Evolutionary conservation across 2,888 invertebrate genomes (phyloP), one percentile per base, ranked within the genome.

Genomic region (Stictocephala bisonia): DNA sequence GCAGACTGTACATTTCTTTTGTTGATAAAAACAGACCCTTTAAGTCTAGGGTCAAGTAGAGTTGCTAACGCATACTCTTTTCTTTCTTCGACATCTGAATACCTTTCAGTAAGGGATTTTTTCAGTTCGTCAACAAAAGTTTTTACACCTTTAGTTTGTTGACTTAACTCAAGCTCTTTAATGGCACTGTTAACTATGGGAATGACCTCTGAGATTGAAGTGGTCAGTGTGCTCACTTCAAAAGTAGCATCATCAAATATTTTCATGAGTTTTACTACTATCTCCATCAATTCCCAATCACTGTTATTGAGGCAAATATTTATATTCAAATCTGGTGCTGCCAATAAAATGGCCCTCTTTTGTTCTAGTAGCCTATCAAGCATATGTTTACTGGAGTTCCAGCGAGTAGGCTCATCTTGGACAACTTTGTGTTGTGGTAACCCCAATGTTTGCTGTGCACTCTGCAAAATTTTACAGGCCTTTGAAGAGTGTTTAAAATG

Each of bases 231-330:
- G 15, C 53, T 53, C 6, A n/a, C 9, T n/a, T 53, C 15, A n/a
- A 26, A 53, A 2, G 26, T 53, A 26, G 53, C 53, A 53, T 53
- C 53, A 53, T 53, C 53, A 53, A 53, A 53, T 18, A 53, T 53
- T 53, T 53, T 24, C 3, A 53, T 11, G 2, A 53, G 53, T 27
- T 53, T 53, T 24, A 53, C 53, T 27, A 27, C 4, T 7, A 13
- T 53, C n/a, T 3, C 27, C 27, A 53, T 50, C 24, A 50, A 13
- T 2, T 53, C 27, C 27, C 53, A 53, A n/a, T 53, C 53, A 26
- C 27, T 26, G 2, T 2, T 9, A 3, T n/a, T 26, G 2, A 53
- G n/a, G 2, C 27, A 26, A 6, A 27, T 26, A 3, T 26, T 26
- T 7, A 11, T 26, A n/a, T 29, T 58, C 18, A 58, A 13, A 3